These are phyloP conservation scores for Chesias legatella DNA, from an alignment of 2,888 invertebrate species.

Conservation along the genomic window DNA sequence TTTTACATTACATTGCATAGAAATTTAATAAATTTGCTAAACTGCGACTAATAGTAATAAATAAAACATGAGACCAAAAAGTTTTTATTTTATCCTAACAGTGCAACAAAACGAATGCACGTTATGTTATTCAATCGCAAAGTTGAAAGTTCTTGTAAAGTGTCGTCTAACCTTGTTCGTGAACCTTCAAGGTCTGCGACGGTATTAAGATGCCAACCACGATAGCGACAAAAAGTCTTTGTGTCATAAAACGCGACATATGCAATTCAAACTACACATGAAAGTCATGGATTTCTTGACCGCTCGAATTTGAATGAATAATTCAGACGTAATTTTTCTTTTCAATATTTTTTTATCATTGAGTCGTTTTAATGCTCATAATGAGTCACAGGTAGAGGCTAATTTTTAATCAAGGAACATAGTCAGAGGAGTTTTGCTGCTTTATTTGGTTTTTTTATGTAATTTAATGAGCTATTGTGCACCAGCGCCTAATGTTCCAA, in stretches of 20 bases:
- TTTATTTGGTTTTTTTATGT: no score
- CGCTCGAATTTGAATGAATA: not conserved
- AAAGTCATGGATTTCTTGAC: constrained; percentile 2
- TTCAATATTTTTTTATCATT: no score
- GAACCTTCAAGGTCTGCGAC: constrained; percentile 30
- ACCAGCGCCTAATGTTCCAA: no score
- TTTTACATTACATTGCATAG: no score
- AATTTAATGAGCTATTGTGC: no score
- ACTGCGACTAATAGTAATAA: no score
- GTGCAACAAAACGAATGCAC: constrained; percentile 8
- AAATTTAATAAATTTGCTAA: no score
- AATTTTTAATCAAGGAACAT: no score
- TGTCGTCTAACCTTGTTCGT: constrained; percentile 35
- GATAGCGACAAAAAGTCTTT: constrained; percentile 22
- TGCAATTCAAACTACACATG: constrained; percentile 12
- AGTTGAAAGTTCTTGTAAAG: constrained; percentile 32
- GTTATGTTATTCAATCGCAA: constrained; percentile 11
- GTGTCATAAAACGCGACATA: constrained; percentile 17
- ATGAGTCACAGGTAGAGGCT: no score
- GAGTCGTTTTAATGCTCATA: no score
- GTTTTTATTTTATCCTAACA: not conserved
- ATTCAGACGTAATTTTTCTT: not conserved
- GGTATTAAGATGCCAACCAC: constrained; percentile 22
- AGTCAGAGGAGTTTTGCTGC: no score
- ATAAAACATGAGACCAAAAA: no score